Evolutionary conservation across 2,797 vertebrate genomes (phyloP).

Genomic region (Platalea minor): DNA sequence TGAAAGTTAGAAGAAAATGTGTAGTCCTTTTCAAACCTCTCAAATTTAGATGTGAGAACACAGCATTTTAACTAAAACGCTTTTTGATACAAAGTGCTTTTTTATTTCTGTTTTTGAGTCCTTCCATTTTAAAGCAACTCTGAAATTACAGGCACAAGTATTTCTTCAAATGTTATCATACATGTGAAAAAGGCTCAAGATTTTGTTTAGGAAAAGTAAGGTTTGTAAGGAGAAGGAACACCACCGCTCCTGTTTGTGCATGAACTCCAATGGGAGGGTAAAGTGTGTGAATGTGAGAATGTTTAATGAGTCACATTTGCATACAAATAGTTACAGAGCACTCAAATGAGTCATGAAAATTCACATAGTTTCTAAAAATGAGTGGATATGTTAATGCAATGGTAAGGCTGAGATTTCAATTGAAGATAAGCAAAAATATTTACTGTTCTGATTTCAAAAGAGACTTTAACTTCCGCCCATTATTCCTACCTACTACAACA

Average conservation of each 20-base stretch:
- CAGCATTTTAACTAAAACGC: neutral
- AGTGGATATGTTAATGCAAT: slow-evolving; percentile 33
- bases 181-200: neutral
- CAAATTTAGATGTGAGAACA: neutral
- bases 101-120: neutral
- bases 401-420: slow-evolving; percentile 29
- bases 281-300: slow-evolving; percentile 19
- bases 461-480: neutral
- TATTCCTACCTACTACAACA: neutral
- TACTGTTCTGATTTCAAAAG: slow-evolving; percentile 34
- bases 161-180: neutral
- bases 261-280: neutral
- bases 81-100: neutral
- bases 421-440: slow-evolving; percentile 47
- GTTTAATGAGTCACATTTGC: slow-evolving; percentile 30
- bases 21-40: neutral
- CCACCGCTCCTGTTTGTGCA: neutral
- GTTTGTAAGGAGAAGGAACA: neutral
- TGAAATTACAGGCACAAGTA: neutral
- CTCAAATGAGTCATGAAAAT: slow-evolving; percentile 59
- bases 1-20: neutral
- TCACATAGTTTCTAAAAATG: slow-evolving; percentile 49
- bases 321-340: slow-evolving; percentile 54
- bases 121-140: neutral
- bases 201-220: neutral